Conservation (phyloP, 2,888 invertebrate genomes). For the Leucophora obtusa region DNA sequence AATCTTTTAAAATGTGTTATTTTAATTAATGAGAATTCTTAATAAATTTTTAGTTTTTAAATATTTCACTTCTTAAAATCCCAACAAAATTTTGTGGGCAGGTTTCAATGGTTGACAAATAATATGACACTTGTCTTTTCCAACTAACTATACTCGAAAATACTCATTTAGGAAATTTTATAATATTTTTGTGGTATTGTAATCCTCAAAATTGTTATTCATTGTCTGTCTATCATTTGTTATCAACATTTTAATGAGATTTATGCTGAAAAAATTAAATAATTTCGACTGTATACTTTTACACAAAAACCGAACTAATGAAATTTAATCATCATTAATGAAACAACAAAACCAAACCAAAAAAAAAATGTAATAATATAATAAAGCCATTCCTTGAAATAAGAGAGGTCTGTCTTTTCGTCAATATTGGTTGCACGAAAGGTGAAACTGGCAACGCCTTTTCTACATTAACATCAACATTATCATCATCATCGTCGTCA, state of each 20-base stretch:
- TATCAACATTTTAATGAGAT: constrained; percentile 59
- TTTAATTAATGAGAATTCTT: no score
- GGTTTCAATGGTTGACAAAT: constrained; percentile 27
- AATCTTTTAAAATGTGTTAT: no score
- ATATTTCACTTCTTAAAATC: not conserved
- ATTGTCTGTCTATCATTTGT: constrained; percentile 36
- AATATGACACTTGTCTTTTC: constrained; percentile 52
- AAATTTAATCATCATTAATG: constrained; percentile 58
- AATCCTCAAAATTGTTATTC: constrained; percentile 39
- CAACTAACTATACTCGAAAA: not conserved
- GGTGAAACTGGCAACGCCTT: constrained; percentile 63
- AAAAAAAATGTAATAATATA: constrained; percentile 37
- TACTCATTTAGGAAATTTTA: not conserved
- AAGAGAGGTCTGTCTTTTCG: constrained; percentile 40
- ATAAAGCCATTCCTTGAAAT: constrained; percentile 59
- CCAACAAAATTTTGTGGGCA: constrained; percentile 20
- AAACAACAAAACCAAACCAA: not conserved
- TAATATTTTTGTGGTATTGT: constrained; percentile 21
- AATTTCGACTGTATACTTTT: constrained; percentile 29
- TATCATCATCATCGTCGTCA: constrained; percentile 28
- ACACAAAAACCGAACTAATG: constrained; percentile 45
- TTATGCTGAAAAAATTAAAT: constrained; percentile 39
- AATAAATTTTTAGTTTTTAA: no score
- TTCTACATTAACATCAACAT: constrained; percentile 34
- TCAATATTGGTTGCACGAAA: constrained; percentile 61